phyloP scores from a whole-genome alignment of 2,888 invertebrate species.

The Nemoura dubitans region DNA sequence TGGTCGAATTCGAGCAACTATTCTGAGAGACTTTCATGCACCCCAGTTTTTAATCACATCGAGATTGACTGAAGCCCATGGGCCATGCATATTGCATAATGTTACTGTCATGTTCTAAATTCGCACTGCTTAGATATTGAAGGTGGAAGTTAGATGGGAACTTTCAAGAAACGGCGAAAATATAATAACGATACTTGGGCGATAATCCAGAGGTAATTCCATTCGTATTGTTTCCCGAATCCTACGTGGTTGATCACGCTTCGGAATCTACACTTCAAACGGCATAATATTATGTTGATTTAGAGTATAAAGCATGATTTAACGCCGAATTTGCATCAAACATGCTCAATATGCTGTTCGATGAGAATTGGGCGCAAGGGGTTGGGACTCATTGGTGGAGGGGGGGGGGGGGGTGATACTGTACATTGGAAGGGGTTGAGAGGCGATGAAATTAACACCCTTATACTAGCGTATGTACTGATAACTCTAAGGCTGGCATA shows the following conservation, averaged over 20 bases:
- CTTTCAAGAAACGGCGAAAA: neutral
- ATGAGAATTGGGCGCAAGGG: neutral
- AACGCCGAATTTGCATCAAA: neutral
- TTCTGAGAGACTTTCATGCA: no score
- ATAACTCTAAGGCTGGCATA: neutral
- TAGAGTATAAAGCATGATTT: conserved; percentile 3
- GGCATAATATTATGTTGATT: conserved; percentile 12
- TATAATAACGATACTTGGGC: neutral
- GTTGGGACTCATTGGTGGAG: no score
- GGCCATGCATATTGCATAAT: no score
- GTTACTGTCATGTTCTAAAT: no score
- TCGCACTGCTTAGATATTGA: no score
- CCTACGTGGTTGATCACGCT: neutral
- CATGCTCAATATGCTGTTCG: neutral
- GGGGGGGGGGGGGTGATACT: neutral
- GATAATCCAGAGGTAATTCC: neutral
- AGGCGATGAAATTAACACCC: neutral
- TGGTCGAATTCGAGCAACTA: no score
- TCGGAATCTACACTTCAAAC: neutral
- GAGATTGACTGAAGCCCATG: no score
- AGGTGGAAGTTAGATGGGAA: neutral
- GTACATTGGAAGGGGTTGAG: neutral
- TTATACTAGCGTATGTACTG: neutral
- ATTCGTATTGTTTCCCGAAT: neutral
- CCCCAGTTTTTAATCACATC: no score